Percentiles rank a stretch among this genome's conserved stretches.
phyloP scores from a whole-genome alignment of 2,797 vertebrate species.

The Manis javanica region DNA sequence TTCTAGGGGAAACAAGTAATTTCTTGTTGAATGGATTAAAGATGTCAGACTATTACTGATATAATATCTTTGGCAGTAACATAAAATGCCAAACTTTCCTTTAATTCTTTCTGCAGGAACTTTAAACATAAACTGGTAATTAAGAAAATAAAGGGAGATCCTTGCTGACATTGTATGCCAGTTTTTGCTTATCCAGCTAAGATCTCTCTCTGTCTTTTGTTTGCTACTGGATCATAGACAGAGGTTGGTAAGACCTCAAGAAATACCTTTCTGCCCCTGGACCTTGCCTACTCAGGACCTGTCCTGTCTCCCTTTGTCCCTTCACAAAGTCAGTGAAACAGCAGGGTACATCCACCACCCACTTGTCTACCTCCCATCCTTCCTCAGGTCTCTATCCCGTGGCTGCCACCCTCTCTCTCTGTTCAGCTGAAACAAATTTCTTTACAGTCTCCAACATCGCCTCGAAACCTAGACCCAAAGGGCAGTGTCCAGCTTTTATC shows the following conservation, averaged over 20 bases:
- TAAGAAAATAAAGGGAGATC: slow-evolving; percentile 36
- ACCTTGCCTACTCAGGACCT: not conserved
- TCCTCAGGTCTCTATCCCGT: not conserved
- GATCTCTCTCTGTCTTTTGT: not conserved
- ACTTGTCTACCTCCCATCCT: not conserved
- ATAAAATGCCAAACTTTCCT: slow-evolving; percentile 62
- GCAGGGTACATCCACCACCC: not conserved
- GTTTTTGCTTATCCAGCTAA: slow-evolving; percentile 14
- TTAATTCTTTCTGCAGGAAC: slow-evolving; percentile 55
- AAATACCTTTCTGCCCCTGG: not conserved
- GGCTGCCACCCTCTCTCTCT: not conserved
- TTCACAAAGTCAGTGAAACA: not conserved
- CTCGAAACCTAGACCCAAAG: no score
- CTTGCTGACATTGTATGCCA: not conserved
- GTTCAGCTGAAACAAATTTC: not conserved
- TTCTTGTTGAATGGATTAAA: slow-evolving; percentile 40
- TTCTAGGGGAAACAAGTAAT: slow-evolving; percentile 57
- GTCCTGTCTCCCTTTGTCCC: not conserved
- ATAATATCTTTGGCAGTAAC: slow-evolving; percentile 57
- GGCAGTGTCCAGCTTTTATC: not conserved
- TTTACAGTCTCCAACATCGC: not conserved
- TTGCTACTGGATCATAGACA: not conserved
- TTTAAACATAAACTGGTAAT: slow-evolving; percentile 57
- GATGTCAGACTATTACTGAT: slow-evolving; percentile 58
- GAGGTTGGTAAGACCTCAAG: not conserved